Percentiles rank a stretch among this genome's conserved stretches.
These are phyloP conservation scores for Aix galericulata DNA, from an alignment of 2,113 vertebrate genomes.

Conservation along the genomic window DNA sequence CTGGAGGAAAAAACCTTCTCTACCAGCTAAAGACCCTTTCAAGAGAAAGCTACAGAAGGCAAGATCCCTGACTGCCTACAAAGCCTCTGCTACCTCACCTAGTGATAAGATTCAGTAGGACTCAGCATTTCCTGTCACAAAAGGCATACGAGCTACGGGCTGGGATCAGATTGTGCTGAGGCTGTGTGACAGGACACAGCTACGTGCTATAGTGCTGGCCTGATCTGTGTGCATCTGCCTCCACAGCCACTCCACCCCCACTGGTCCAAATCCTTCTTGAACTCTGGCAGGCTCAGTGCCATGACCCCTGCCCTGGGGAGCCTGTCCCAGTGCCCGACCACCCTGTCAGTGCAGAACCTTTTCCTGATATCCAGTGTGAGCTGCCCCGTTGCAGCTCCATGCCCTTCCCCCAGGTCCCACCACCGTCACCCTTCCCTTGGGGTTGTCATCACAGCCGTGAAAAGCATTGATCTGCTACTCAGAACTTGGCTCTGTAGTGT, in stretches of 20 bases:
- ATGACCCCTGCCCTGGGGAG: not conserved
- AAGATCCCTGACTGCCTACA: not conserved
- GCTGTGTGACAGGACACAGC: accelerated
- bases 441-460: not conserved
- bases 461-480: not conserved
- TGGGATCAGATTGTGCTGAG: not conserved
- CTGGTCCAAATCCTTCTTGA: not conserved
- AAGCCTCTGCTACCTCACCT: not conserved
- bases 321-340: not conserved
- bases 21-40: not conserved
- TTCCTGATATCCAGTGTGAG: not conserved
- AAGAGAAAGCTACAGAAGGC: not conserved
- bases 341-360: not conserved
- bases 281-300: not conserved
- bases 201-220: accelerated
- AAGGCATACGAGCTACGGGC: accelerated
- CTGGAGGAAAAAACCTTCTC: not conserved
- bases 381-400: too few relatives aligned
- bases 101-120: not conserved
- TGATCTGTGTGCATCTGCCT: accelerated
- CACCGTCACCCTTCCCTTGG: not conserved
- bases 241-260: not conserved
- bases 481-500: not conserved
- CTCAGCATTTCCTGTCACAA: not conserved
- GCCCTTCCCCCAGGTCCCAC: too few relatives aligned